These are phyloP conservation scores for Ceyx margarethae DNA, from an alignment of 2,113 vertebrate genomes.

Conservation along the genomic window DNA sequence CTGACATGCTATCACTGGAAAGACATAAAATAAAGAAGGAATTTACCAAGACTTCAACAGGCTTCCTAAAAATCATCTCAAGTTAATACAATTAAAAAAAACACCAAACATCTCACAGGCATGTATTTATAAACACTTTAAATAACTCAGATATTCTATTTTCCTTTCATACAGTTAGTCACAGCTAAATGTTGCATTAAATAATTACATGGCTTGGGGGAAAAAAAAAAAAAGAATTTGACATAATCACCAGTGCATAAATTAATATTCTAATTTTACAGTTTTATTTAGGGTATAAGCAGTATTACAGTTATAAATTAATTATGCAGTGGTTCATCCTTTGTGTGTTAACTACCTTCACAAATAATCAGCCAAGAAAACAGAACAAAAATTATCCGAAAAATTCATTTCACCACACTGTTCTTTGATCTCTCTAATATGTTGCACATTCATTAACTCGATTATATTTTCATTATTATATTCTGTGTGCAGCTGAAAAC, in stretches of 20 bases:
- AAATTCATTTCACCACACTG: slow-evolving; percentile 45
- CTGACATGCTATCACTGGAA: not conserved
- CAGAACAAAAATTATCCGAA: not conserved
- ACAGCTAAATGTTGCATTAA: slow-evolving; percentile 52
- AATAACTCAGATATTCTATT: not conserved
- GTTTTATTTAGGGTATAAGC: slow-evolving; percentile 37
- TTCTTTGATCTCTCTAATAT: slow-evolving; percentile 59
- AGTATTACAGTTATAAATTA: slow-evolving; percentile 55
- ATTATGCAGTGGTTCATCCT: slow-evolving; percentile 23
- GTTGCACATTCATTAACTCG: slow-evolving; percentile 63
- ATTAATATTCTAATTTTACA: slow-evolving; percentile 62
- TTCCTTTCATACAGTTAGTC: slow-evolving; percentile 4
- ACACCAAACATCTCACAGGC: not conserved
- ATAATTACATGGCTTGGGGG: slow-evolving; percentile 51
- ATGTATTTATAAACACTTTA: not conserved
- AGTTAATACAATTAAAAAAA: not conserved
- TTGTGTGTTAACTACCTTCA: slow-evolving; percentile 63
- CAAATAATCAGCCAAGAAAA: slow-evolving; percentile 49
- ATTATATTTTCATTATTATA: slow-evolving; percentile 70
- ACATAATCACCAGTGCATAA: slow-evolving; percentile 43
- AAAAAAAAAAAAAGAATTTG: slow-evolving; percentile 56
- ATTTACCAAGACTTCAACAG: not conserved
- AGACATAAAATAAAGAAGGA: not conserved
- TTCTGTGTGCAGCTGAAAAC: slow-evolving; percentile 34
- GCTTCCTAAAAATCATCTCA: not conserved